Evolutionary conservation across 2,113 vertebrate genomes (phyloP), one percentile per base, ranked within the genome.

Genomic region (Macrotis lagotis): DNA sequence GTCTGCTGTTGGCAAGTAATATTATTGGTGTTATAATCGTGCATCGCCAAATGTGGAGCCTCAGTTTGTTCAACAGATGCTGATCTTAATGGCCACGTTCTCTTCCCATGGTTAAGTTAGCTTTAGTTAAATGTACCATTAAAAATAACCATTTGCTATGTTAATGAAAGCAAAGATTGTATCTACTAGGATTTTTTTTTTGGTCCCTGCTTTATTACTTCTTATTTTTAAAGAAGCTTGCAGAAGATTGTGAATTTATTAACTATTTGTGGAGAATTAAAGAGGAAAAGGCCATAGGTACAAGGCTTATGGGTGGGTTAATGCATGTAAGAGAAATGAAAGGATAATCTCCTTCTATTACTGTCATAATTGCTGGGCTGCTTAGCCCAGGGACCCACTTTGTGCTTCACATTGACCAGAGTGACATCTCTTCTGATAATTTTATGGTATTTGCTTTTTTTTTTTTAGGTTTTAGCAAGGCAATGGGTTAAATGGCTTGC

Each of bases 71-170:
- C 98, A 98, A 96, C 98, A 98, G 97, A 98, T 97, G 97, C 97
- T 24, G 28, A 59, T 95, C 94, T 96, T 98, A 98, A 98, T 95
- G 97, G 97, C 98, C 95, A 96, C 97, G 97, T 98, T 98, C 88
- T 97, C 97, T 97, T 98, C 97, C 96, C 97, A 95, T 97, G 97
- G 97, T 94, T 97, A 98, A 98, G 92, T 97, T 97, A 97, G 95
- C 88, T 96, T 98, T 98, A 98, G 98, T 98, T 98, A 98, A 98
- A 98, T 98, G 98, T 98, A 96, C 97, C 98, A 98, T 98, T 98
- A 98, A 98, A 98, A 98, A 98, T 96, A 98, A 97, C 95, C 88
- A 94, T 97, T 98, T 97, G 96, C 98, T 98, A 98, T 97, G 97
- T 97, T 97, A 98, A 98, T 98, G 97, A 97, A 97, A 98, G 92